Evolutionary conservation across 2,113 vertebrate species (phyloP).

Genomic region (Pimephales promelas): DNA sequence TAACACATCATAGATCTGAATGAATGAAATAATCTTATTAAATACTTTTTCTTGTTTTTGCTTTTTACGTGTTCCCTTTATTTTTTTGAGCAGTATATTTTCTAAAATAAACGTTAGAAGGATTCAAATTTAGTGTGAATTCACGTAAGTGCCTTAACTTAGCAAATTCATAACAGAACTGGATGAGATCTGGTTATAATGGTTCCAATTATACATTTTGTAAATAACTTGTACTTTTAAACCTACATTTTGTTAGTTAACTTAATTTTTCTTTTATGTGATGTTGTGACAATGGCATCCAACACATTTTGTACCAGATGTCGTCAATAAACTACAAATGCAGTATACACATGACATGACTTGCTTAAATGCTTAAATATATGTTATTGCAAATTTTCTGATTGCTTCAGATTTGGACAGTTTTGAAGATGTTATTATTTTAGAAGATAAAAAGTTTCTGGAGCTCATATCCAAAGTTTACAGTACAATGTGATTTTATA

Average conservation of each 20-base stretch:
- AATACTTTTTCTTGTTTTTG: no score
- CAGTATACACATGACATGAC: no score
- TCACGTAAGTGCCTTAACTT: not conserved
- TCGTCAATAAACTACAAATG: conserved; percentile 12
- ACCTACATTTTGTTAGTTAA: not conserved
- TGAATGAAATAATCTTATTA: no score
- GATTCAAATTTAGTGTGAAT: not conserved
- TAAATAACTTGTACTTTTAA: conserved; percentile 31
- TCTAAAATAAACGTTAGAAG: not conserved
- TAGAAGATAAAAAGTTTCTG: not conserved
- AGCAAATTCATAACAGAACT: not conserved
- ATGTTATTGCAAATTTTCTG: no score
- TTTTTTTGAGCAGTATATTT: no score
- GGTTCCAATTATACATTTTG: conserved; percentile 32
- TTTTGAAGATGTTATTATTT: not conserved
- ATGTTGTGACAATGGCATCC: not conserved
- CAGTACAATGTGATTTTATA: not conserved
- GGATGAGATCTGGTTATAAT: not conserved
- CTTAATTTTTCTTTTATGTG: not conserved
- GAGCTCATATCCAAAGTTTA: not conserved
- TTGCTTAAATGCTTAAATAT: no score
- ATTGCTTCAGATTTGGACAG: not conserved
- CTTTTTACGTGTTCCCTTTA: no score
- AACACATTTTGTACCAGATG: not conserved
- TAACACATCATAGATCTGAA: no score